Conservation (phyloP, 2,888 invertebrate genomes). For the Dione juno region DNA sequence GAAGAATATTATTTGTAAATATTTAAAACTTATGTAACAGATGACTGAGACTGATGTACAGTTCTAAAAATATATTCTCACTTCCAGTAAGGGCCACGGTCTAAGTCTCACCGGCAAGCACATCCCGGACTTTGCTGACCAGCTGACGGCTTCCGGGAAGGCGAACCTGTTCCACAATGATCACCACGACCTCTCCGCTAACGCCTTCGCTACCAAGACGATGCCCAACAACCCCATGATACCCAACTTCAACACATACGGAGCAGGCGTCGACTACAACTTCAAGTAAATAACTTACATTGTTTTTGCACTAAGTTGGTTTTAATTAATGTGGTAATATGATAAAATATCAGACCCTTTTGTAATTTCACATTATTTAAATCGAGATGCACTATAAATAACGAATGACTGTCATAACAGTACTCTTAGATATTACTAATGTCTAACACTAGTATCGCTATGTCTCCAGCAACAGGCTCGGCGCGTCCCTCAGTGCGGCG, state of each 20-base stretch:
- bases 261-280: constrained; percentile 54
- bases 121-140: constrained; percentile 54
- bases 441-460: neutral
- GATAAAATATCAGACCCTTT: too few relatives aligned
- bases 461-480: constrained; percentile 52
- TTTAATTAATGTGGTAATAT: too few relatives aligned
- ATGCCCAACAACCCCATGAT: constrained; percentile 50
- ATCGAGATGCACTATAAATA: neutral
- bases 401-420: neutral
- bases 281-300: constrained; percentile 52
- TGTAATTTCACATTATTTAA: too few relatives aligned
- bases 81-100: constrained; percentile 54
- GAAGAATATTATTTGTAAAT: too few relatives aligned
- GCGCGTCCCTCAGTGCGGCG: constrained; percentile 50
- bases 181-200: constrained; percentile 53
- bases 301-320: too few relatives aligned
- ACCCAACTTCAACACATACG: constrained; percentile 55
- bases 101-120: constrained; percentile 52
- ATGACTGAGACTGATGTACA: too few relatives aligned
- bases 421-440: neutral
- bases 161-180: constrained; percentile 55
- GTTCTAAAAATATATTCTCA: neutral
- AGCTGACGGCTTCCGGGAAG: constrained; percentile 56
- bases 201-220: constrained; percentile 54
- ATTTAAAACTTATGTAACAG: too few relatives aligned